A percentile compares a stretch with the other conserved stretches of the same genome.
These are phyloP conservation scores for Tiliacea aurago DNA, from an alignment of 2,888 invertebrate genomes.

Conservation along the genomic window DNA sequence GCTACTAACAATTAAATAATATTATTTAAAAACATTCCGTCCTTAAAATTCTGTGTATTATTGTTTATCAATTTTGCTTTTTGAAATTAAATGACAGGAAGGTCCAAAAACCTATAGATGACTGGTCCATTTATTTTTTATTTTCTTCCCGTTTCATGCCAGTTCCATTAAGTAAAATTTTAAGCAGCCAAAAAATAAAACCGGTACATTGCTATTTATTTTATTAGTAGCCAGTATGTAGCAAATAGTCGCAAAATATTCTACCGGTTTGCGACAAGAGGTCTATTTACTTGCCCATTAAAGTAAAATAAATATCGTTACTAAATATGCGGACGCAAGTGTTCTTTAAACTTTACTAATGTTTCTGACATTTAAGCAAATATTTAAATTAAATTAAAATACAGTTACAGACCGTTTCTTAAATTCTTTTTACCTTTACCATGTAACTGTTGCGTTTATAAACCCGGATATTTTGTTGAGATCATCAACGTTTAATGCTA, in stretches of 20 bases:
- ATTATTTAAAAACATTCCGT: not conserved
- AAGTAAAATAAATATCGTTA: conserved; percentile 53
- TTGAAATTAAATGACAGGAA: not conserved
- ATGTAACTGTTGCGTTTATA: conserved; percentile 12
- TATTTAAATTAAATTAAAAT: conserved; percentile 28
- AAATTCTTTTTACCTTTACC: not conserved
- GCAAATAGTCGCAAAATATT: conserved; percentile 42
- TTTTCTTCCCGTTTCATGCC: accelerated
- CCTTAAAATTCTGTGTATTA: not conserved
- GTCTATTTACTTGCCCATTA: conserved; percentile 44
- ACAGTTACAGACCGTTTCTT: not conserved
- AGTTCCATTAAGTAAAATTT: not conserved
- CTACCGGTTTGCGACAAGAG: conserved; percentile 30
- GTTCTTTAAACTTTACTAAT: conserved; percentile 46
- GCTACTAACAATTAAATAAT: conserved; percentile 5
- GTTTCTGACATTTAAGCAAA: conserved; percentile 38
- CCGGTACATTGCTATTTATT: not conserved
- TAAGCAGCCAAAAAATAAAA: conserved; percentile 4
- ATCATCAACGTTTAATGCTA: conserved; percentile 24
- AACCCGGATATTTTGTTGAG: conserved; percentile 24
- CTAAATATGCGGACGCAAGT: conserved; percentile 31
- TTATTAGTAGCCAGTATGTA: conserved; percentile 17
- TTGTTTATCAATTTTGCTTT: not conserved
- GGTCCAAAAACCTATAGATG: too few relatives aligned
- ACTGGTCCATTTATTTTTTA: too few relatives aligned